These are phyloP conservation scores for Drosophila histrio DNA, from an alignment of 2,888 invertebrate species.

Conservation along the genomic window DNA sequence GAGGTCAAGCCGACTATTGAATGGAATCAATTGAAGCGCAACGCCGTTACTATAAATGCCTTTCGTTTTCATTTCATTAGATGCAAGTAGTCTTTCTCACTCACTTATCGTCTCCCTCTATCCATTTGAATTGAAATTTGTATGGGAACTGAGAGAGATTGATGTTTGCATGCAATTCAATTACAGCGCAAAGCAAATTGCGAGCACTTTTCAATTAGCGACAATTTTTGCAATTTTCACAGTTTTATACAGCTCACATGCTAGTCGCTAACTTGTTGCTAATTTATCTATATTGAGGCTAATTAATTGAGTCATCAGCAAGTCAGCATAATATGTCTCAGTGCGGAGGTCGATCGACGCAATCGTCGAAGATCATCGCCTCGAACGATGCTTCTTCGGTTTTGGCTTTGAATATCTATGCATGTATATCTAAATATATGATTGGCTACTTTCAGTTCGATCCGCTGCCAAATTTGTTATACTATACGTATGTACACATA, in stretches of 20 bases:
- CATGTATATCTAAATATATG: constrained; percentile 40
- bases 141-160: constrained; percentile 8
- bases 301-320: constrained; percentile 58
- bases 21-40: constrained; percentile 59
- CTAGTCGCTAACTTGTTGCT: constrained; percentile 58
- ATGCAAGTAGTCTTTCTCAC: constrained; percentile 9
- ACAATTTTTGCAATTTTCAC: constrained; percentile 24
- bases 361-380: constrained; percentile 50
- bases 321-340: constrained; percentile 30
- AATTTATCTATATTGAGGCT: constrained; percentile 73
- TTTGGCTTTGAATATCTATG: constrained; percentile 48
- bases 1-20: constrained; percentile 51
- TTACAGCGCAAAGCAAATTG: constrained; percentile 57
- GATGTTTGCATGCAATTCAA: constrained; percentile 73
- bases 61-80: constrained; percentile 64
- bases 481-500: neutral
- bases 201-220: constrained; percentile 67
- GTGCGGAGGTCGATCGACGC: constrained; percentile 27
- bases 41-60: constrained; percentile 30
- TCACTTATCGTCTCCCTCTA: neutral
- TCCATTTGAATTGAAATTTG: constrained; percentile 11
- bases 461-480: constrained; percentile 35
- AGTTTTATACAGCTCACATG: constrained; percentile 28
- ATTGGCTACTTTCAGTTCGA: constrained; percentile 41
- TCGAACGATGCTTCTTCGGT: constrained; percentile 16